These are phyloP conservation scores for Carollia perspicillata DNA, from an alignment of 2,113 vertebrate species.

Conservation along the genomic window DNA sequence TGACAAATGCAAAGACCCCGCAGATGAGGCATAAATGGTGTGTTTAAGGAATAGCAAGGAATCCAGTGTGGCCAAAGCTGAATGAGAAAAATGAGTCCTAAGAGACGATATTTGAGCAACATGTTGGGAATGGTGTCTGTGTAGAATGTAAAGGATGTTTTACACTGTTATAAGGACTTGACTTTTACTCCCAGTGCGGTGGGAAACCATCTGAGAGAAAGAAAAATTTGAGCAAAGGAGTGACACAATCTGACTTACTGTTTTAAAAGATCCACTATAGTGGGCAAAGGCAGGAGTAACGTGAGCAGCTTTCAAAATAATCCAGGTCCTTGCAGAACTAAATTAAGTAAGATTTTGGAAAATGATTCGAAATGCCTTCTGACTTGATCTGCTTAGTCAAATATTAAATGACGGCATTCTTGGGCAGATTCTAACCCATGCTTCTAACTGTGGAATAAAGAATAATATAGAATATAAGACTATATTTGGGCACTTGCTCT, in stretches of 20 bases:
- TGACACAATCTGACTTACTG: neutral
- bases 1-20: neutral
- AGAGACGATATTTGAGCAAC: neutral
- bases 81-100: neutral
- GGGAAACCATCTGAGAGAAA: constrained; percentile 4
- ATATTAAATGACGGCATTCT: neutral
- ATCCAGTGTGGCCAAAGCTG: neutral
- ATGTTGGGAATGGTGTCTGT: neutral
- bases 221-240: neutral
- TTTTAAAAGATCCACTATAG: neutral
- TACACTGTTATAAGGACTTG: neutral
- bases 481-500: neutral
- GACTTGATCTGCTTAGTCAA: neutral
- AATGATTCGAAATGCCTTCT: neutral
- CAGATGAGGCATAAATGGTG: neutral
- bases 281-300: neutral
- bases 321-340: neutral
- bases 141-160: neutral
- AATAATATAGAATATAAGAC: constrained; percentile 11
- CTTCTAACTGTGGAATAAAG: neutral
- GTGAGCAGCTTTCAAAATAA: neutral
- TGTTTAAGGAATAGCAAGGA: neutral
- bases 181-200: neutral
- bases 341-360: constrained; percentile 1
- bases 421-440: neutral